Percentiles rank a stretch among this genome's conserved stretches.
Conservation (phyloP, 2,113 vertebrate genomes). For the Cettia cetti region DNA sequence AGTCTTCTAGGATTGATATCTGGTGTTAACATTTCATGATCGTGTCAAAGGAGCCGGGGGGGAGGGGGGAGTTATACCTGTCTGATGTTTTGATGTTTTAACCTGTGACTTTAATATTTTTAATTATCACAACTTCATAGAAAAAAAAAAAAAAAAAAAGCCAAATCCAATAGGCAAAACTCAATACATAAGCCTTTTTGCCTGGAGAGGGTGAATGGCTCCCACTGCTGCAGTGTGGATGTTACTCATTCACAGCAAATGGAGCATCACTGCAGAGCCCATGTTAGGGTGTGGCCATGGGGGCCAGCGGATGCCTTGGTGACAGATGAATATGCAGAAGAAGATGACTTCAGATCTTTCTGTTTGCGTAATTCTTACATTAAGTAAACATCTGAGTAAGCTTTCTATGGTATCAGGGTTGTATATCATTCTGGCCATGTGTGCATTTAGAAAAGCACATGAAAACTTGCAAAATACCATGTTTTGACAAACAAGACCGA, state of each 20-base stretch:
- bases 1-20: neutral
- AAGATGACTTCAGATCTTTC: neutral
- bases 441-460: neutral
- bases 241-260: neutral
- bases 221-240: neutral
- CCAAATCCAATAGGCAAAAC: neutral
- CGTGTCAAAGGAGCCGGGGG: neutral
- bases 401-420: neutral
- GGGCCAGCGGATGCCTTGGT: neutral
- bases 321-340: neutral
- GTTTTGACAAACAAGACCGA: neutral
- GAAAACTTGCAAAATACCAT: neutral
- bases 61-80: neutral
- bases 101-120: conserved; percentile 28
- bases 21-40: conserved; percentile 9
- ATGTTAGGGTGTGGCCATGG: neutral
- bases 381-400: neutral
- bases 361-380: neutral
- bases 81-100: neutral
- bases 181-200: neutral
- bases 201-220: neutral
- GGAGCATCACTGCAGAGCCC: neutral
- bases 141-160: neutral
- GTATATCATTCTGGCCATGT: neutral
- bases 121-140: neutral